Percentiles rank a stretch among this genome's conserved stretches.
phyloP scores from a whole-genome alignment of 1,140 invertebrate genomes.

The Drosophila asahinai region DNA sequence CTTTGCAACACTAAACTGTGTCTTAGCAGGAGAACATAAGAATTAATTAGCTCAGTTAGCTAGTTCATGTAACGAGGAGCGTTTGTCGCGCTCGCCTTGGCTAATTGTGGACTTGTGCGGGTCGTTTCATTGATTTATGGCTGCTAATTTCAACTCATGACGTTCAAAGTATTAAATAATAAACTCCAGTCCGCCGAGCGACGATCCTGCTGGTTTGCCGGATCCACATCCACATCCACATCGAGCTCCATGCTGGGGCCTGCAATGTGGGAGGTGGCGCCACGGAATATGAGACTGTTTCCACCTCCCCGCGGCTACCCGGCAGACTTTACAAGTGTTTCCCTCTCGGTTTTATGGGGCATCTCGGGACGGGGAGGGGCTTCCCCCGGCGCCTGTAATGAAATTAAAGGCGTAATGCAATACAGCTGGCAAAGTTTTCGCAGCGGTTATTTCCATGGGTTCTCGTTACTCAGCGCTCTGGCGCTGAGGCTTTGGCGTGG shows the following conservation, averaged over 20 bases:
- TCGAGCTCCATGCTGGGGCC: slow-evolving; percentile 26
- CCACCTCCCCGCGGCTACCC: slow-evolving; percentile 12
- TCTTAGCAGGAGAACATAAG: slow-evolving; percentile 36
- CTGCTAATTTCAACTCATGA: slow-evolving; percentile 79
- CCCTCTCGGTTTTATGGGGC: slow-evolving; percentile 73
- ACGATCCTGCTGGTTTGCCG: slow-evolving; percentile 37
- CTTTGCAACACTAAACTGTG: slow-evolving; percentile 2
- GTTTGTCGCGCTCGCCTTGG: slow-evolving; percentile 33
- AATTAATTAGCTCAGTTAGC: slow-evolving; percentile 68
- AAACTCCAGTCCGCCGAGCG: slow-evolving; percentile 67
- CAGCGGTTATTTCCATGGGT: slow-evolving; percentile 74
- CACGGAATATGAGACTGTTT: slow-evolving; percentile 64
- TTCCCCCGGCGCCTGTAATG: slow-evolving; percentile 57
- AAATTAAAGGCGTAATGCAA: slow-evolving; percentile 83
- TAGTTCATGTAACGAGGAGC: slow-evolving; percentile 62
- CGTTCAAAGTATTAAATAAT: slow-evolving; percentile 80
- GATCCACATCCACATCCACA: neutral
- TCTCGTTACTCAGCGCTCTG: slow-evolving; percentile 37
- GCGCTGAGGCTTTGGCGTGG: slow-evolving; percentile 7
- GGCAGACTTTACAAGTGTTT: slow-evolving; percentile 77
- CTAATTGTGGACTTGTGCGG: slow-evolving; percentile 79
- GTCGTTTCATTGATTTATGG: slow-evolving; percentile 82
- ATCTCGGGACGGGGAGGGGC: slow-evolving; percentile 14
- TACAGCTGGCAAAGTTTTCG: slow-evolving; percentile 78
- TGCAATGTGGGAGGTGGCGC: slow-evolving; percentile 63